A percentile compares a stretch with the other conserved stretches of the same genome.
These are phyloP conservation scores for Catocala sponsa DNA, from an alignment of 2,888 invertebrate genomes.

Conservation along the genomic window DNA sequence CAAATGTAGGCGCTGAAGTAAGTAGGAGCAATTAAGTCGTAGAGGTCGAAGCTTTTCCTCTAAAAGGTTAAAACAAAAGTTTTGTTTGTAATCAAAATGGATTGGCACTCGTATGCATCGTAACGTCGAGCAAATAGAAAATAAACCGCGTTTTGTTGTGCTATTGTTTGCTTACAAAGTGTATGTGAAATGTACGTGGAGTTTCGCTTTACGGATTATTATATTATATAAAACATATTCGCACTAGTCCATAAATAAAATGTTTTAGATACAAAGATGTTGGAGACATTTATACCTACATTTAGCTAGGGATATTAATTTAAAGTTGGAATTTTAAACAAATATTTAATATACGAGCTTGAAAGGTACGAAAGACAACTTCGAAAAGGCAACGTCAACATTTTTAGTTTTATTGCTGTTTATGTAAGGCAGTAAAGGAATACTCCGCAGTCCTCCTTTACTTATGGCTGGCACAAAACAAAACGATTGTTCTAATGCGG, in stretches of 20 bases:
- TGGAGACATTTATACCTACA: background rate
- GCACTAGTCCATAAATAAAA: no score
- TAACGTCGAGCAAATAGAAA: slow-evolving; percentile 8
- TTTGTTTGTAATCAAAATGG: slow-evolving; percentile 15
- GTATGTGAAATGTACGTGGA: background rate
- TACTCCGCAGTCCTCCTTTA: background rate
- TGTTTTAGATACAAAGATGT: background rate
- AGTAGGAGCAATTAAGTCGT: no score
- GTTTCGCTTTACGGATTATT: background rate
- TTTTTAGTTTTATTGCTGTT: background rate
- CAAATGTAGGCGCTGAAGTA: no score
- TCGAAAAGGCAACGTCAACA: background rate
- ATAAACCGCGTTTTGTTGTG: slow-evolving; percentile 8
- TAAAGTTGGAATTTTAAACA: no score
- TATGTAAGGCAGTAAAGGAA: background rate
- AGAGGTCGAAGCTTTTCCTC: background rate
- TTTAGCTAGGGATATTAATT: background rate
- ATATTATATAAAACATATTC: no score
- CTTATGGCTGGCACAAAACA: slow-evolving; percentile 17
- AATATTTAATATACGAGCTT: background rate
- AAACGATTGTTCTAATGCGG: slow-evolving; percentile 25
- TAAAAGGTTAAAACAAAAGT: slow-evolving; percentile 13
- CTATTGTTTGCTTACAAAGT: slow-evolving; percentile 6
- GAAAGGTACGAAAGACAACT: slow-evolving; percentile 1
- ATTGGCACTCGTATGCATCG: slow-evolving; percentile 9